Percentiles rank a stretch among this genome's conserved stretches.
These are phyloP conservation scores for Arge pagana DNA, from an alignment of 2,888 invertebrate species.

Conservation along the genomic window DNA sequence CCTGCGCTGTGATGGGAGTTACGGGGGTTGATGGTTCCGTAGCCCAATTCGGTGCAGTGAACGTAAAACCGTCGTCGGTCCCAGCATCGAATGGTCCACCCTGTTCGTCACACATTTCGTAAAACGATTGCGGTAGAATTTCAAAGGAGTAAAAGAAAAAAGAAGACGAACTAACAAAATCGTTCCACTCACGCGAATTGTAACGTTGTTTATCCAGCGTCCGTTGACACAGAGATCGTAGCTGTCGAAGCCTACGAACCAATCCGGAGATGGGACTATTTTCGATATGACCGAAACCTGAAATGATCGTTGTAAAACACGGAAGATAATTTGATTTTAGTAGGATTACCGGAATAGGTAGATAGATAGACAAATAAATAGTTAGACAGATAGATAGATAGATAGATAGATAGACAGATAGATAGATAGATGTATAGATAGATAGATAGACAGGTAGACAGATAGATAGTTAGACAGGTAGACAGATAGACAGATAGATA, in stretches of 20 bases:
- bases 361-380: too few species aligned
- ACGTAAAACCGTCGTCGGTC: slow-evolving; percentile 59
- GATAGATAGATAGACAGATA: too few species aligned
- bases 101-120: slow-evolving; percentile 31
- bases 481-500: too few species aligned
- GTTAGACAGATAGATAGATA: too few species aligned
- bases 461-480: too few species aligned
- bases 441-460: too few species aligned
- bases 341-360: too few species aligned
- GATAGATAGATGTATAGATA: too few species aligned
- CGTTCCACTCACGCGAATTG: slow-evolving; percentile 60
- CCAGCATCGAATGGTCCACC: slow-evolving; percentile 59
- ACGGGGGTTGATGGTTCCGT: slow-evolving; percentile 54
- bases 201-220: slow-evolving; percentile 63
- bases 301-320: too few species aligned
- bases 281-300: slow-evolving; percentile 66
- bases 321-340: too few species aligned
- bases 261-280: slow-evolving; percentile 70
- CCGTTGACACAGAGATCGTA: slow-evolving; percentile 65
- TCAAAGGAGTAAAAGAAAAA: slow-evolving; percentile 1
- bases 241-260: slow-evolving; percentile 70
- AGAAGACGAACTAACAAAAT: neutral
- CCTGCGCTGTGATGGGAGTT: slow-evolving; percentile 52
- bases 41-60: slow-evolving; percentile 60
- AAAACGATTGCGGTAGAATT: neutral